Evolutionary conservation across 2,888 invertebrate species (phyloP).

Genomic region (Neelides folsomi): DNA sequence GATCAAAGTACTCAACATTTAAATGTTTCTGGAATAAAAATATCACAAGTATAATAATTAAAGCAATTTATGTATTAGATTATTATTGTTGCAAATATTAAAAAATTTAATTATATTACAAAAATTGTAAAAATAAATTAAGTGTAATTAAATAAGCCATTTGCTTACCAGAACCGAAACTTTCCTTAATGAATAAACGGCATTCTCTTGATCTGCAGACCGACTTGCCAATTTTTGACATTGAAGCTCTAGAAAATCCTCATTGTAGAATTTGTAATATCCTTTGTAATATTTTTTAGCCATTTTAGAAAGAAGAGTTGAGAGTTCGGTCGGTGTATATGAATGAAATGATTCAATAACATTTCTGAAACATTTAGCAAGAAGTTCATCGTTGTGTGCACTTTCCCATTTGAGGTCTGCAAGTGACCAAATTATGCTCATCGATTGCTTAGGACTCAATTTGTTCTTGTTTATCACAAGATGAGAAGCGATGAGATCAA

Average conservation of each 20-base stretch:
- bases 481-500: slow-evolving; percentile 45
- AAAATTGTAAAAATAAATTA: no score
- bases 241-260: slow-evolving; percentile 45
- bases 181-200: slow-evolving; percentile 41
- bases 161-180: slow-evolving; percentile 43
- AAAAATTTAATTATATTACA: no score
- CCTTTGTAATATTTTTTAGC: slow-evolving; percentile 39
- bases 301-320: slow-evolving; percentile 33
- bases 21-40: slow-evolving; percentile 42
- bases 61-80: no score
- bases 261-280: slow-evolving; percentile 46
- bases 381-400: slow-evolving; percentile 9
- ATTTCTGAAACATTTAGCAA: slow-evolving; percentile 9
- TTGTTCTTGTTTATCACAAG: slow-evolving; percentile 36
- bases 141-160: no score
- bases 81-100: no score
- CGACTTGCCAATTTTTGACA: slow-evolving; percentile 37
- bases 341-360: slow-evolving; percentile 35
- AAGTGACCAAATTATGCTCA: slow-evolving; percentile 47
- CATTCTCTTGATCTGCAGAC: background rate
- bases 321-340: slow-evolving; percentile 31
- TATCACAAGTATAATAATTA: slow-evolving; percentile 4
- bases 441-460: slow-evolving; percentile 40
- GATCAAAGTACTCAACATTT: slow-evolving; percentile 46
- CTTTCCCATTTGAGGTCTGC: slow-evolving; percentile 41